phyloP scores from a whole-genome alignment of 2,113 vertebrate species.

The Syngnathoides biaculeatus region DNA sequence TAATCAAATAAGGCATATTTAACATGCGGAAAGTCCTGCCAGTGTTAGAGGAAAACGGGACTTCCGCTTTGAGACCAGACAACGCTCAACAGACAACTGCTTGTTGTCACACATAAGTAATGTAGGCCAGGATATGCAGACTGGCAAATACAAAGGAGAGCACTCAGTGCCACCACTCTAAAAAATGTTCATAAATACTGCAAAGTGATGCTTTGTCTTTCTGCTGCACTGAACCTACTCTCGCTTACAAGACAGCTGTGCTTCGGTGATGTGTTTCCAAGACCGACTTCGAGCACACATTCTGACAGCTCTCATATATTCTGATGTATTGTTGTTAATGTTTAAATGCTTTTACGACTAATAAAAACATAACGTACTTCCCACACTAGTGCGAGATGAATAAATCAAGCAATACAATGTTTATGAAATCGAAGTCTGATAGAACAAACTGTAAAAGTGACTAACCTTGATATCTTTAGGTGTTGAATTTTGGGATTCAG shows the following conservation, averaged over 20 bases:
- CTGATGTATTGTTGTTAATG: constrained; percentile 68
- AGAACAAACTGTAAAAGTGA: constrained; percentile 32
- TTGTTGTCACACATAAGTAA: constrained; percentile 63
- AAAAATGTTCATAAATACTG: constrained; percentile 73
- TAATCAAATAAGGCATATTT: constrained; percentile 39
- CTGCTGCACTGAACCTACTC: constrained; percentile 47
- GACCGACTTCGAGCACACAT: constrained; percentile 20
- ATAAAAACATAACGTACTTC: constrained; percentile 59
- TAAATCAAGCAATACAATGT: constrained; percentile 21
- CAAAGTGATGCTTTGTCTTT: constrained; percentile 69
- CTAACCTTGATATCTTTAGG: constrained; percentile 44
- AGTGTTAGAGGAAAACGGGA: constrained; percentile 32
- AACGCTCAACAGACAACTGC: constrained; percentile 47
- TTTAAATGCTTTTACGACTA: constrained; percentile 67
- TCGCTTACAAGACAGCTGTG: constrained; percentile 60
- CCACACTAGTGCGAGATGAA: constrained; percentile 36
- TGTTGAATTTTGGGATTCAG: constrained; percentile 35
- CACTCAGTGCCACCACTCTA: constrained; percentile 61
- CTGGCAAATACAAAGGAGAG: constrained; percentile 67
- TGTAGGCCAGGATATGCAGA: constrained; percentile 59
- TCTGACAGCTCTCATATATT: constrained; percentile 65
- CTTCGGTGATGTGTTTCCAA: constrained; percentile 53
- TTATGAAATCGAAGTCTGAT: constrained; percentile 26
- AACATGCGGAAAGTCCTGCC: constrained; percentile 14
- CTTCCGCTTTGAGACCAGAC: constrained; percentile 34